Evolutionary conservation across 2,888 invertebrate genomes (phyloP), one percentile per base, ranked within the genome.

Genomic region (Eurytoma adleriae): DNA sequence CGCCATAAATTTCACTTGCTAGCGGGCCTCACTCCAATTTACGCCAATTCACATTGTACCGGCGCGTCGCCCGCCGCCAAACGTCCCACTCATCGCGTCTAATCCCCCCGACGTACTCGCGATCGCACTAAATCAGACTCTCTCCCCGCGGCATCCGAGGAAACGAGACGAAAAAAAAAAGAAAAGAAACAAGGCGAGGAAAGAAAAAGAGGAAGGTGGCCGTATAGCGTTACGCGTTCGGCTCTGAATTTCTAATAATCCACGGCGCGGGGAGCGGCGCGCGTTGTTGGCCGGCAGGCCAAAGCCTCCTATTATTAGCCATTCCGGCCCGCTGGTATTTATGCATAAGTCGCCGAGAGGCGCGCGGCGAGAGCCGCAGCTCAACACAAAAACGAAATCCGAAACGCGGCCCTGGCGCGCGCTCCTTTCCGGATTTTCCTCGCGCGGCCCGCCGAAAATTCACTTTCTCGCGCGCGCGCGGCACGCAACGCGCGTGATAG

Each of bases 251-350:
- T 67, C 68, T 52, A 67, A 75, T 75, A 75, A 67, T 56, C 66
- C 57, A 2, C 30, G 14, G 50, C 0, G 50, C 10, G 12, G 52
- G 27, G 20, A 68, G 70, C 50, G 68, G 61, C 7, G 84, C 76
- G 82, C 84, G 85, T 84, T 85, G 87, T 85, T 89, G 87, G 88
- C 88, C 83, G 82, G 84, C 85, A 87, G 84, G 86, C 87, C 87
- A 88, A 87, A 88, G 79, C 84, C 40, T 85, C 85, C 90, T 90
- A 90, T 89, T 90, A 88, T 89, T 90, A 90, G 90, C 86, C 83
- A 86, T 88, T 88, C 85, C 85, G 83, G 73, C 79, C 81, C 83
- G 84, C 84, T 82, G 86, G 85, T 86, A 86, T 87, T 87, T 86
- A 84, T 86, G 84, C 85, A 83, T 84, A 82, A 81, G 67, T 27